Conservation (phyloP, 53 echinoderm and acorn worm genomes). For the Patiria pectinifera region DNA sequence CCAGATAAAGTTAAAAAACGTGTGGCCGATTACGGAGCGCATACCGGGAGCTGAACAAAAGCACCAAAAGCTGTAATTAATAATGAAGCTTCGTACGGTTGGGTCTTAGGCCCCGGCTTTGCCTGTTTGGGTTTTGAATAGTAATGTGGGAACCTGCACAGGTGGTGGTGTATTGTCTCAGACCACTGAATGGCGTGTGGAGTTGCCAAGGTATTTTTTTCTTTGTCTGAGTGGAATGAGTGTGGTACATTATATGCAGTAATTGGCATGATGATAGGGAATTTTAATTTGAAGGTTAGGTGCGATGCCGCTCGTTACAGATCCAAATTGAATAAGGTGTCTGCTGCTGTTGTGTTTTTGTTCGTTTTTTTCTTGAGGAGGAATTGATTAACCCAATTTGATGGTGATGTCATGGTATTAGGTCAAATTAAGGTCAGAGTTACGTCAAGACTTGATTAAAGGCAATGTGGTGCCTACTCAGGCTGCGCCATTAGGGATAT, state of each 20-base stretch:
- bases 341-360: not conserved
- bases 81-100: not conserved
- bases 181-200: not conserved
- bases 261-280: not conserved
- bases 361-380: not conserved
- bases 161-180: conserved; percentile 28
- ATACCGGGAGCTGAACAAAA: not conserved
- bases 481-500: not conserved
- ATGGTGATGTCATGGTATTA: not conserved
- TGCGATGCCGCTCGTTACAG: not conserved
- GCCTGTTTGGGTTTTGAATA: not conserved
- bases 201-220: not conserved
- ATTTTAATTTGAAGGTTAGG: not conserved
- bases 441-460: not conserved
- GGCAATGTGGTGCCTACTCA: not conserved
- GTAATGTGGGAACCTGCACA: conserved; percentile 41
- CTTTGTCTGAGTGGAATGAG: not conserved
- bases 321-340: not conserved
- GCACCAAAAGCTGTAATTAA: conserved; percentile 17
- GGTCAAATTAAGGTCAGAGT: not conserved
- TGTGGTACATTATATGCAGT: not conserved
- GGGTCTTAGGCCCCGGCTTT: not conserved
- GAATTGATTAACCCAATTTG: not conserved
- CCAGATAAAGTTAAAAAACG: conserved; percentile 47
- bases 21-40: conserved; percentile 5